Percentiles rank a stretch among this genome's conserved stretches.
Evolutionary conservation across 2,888 invertebrate genomes (phyloP).

Genomic region (Tenthredo amoena): DNA sequence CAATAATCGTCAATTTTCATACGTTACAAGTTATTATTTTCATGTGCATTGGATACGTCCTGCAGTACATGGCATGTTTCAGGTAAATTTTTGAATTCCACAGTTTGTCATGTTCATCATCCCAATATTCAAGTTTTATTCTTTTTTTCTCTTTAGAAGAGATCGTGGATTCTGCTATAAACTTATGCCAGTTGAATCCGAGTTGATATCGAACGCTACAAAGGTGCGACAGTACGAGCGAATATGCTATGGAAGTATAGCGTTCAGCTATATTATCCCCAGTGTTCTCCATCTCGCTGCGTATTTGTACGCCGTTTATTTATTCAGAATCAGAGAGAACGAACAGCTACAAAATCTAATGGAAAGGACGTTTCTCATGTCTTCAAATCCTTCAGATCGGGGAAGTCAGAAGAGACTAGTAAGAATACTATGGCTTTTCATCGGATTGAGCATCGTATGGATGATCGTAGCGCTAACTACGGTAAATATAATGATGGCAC

Average conservation of each 20-base stretch:
- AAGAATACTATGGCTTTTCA: slow-evolving; percentile 86
- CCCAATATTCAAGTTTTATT: neutral
- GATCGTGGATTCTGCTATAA: slow-evolving; percentile 87
- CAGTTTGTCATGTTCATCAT: slow-evolving; percentile 1
- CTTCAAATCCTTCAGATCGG: slow-evolving; percentile 84
- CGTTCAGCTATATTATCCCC: slow-evolving; percentile 88
- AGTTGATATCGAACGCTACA: slow-evolving; percentile 58
- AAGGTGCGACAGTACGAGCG: slow-evolving; percentile 80
- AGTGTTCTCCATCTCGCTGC: slow-evolving; percentile 86
- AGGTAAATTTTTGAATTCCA: slow-evolving; percentile 78
- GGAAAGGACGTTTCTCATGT: slow-evolving; percentile 89
- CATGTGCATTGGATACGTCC: slow-evolving; percentile 85
- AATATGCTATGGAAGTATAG: slow-evolving; percentile 85
- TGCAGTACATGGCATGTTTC: slow-evolving; percentile 90
- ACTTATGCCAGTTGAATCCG: slow-evolving; percentile 64
- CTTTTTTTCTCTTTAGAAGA: slow-evolving; percentile 78
- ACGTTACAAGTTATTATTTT: slow-evolving; percentile 84
- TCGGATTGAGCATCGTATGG: slow-evolving; percentile 85
- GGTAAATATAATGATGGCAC: slow-evolving; percentile 84
- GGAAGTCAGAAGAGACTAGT: slow-evolving; percentile 86
- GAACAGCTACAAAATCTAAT: slow-evolving; percentile 91
- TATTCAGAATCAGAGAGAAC: slow-evolving; percentile 88
- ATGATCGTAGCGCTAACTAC: slow-evolving; percentile 85
- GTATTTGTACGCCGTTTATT: slow-evolving; percentile 86
- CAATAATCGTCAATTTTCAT: slow-evolving; percentile 85